Conservation (phyloP, 1,140 invertebrate genomes). For the Leucophenga varia region DNA sequence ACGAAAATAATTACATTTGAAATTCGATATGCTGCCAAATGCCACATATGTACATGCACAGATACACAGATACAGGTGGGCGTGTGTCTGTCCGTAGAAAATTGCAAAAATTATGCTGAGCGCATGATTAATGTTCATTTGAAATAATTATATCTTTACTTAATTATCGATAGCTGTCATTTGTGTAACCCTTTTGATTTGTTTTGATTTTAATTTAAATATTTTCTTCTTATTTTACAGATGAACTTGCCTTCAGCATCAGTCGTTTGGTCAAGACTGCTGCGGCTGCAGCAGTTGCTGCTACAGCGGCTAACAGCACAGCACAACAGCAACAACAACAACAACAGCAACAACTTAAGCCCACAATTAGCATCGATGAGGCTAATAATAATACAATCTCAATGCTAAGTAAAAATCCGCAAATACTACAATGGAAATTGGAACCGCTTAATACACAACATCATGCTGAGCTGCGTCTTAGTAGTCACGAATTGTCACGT, state of each 20-base stretch:
- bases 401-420: slow-evolving; percentile 50
- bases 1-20: slow-evolving; percentile 57
- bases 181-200: slow-evolving; percentile 1
- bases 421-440: slow-evolving; percentile 25
- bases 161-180: background rate
- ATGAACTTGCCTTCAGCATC: slow-evolving; percentile 73
- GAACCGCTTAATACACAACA: slow-evolving; percentile 13
- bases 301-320: slow-evolving; percentile 23
- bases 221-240: slow-evolving; percentile 56
- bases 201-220: slow-evolving; percentile 2
- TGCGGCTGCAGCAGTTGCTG: slow-evolving; percentile 61
- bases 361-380: slow-evolving; percentile 28
- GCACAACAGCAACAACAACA: slow-evolving; percentile 37
- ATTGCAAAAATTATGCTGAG: no score
- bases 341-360: slow-evolving; percentile 10
- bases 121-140: slow-evolving; percentile 11
- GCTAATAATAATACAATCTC: slow-evolving; percentile 52
- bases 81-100: no score
- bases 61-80: background rate
- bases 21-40: slow-evolving; percentile 53
- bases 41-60: slow-evolving; percentile 16
- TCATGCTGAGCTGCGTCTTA: slow-evolving; percentile 12
- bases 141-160: slow-evolving; percentile 3
- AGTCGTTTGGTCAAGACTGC: slow-evolving; percentile 64
- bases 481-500: slow-evolving; percentile 30